Conservation (phyloP, 2,797 vertebrate species). For the Gallirallus australis region DNA sequence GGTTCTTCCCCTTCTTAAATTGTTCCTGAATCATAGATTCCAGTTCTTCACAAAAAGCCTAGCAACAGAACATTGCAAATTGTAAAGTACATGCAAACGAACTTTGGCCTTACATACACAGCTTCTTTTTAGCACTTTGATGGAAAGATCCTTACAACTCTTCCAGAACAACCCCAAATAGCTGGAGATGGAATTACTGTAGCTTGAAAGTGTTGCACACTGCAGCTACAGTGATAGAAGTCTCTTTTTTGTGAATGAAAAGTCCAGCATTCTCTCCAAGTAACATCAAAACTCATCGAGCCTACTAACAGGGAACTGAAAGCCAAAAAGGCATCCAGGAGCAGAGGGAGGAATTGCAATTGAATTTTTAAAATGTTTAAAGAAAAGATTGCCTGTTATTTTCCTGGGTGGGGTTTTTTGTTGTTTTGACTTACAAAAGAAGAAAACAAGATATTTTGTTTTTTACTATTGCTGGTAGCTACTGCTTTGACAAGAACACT, state of each 20-base stretch:
- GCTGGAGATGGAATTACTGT: not conserved
- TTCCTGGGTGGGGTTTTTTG: not conserved
- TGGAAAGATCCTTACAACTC: not conserved
- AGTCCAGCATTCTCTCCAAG: not conserved
- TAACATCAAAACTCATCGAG: not conserved
- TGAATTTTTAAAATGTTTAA: not conserved
- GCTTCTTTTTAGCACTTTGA: not conserved
- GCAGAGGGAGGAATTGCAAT: not conserved
- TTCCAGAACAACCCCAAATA: not conserved
- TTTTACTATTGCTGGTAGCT: not conserved
- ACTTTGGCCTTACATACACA: not conserved
- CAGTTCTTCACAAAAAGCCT: constrained; percentile 99
- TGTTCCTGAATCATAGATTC: constrained; percentile 99
- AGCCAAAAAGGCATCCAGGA: not conserved
- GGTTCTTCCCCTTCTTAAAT: constrained; percentile 97
- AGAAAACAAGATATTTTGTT: not conserved
- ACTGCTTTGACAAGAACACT: not conserved
- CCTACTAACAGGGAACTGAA: not conserved
- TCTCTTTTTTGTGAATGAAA: not conserved
- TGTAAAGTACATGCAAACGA: not conserved
- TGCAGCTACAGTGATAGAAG: not conserved
- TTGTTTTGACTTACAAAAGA: not conserved
- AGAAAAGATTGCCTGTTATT: not conserved
- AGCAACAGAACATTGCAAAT: not conserved
- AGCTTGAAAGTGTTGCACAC: not conserved